These are phyloP conservation scores for Aviceda leuphotes DNA, from an alignment of 2,797 vertebrate species.

Conservation along the genomic window DNA sequence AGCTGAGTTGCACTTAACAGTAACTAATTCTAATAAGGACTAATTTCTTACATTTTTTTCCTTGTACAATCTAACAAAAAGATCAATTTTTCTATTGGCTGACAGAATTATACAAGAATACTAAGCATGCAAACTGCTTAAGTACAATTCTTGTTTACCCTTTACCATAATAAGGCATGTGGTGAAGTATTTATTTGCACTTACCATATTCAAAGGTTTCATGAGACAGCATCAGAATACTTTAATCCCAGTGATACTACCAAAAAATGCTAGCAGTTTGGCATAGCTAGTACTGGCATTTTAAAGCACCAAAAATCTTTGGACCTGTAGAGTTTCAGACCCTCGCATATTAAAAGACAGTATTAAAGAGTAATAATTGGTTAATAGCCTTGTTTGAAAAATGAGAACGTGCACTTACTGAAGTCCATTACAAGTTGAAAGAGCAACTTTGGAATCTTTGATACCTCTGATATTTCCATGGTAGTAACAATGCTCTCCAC, in stretches of 20 bases:
- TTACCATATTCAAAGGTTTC: neutral
- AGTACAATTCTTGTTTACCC: neutral
- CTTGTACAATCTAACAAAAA: neutral
- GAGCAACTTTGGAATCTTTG: constrained; percentile 86
- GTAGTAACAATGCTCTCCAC: constrained; percentile 98
- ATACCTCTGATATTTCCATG: constrained; percentile 91
- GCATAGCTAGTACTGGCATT: neutral
- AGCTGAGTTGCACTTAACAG: neutral
- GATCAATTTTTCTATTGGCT: neutral
- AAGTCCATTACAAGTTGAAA: constrained; percentile 97
- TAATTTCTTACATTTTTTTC: neutral
- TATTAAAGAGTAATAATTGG: neutral
- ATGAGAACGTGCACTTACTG: constrained; percentile 85
- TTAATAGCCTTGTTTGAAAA: neutral
- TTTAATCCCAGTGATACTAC: neutral
- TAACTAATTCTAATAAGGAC: neutral
- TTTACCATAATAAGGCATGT: neutral
- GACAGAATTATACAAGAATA: neutral
- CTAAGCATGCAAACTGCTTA: neutral
- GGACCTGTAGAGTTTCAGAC: neutral
- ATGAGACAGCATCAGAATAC: neutral
- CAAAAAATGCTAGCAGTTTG: neutral
- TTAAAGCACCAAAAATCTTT: neutral
- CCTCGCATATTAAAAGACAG: neutral
- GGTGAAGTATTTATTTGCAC: neutral